A percentile compares a stretch with the other conserved stretches of the same genome.
phyloP scores from a whole-genome alignment of 2,113 vertebrate genomes.

The cattle (Bos taurus) region ARS-UCD2.0 NC_037337.1:12678501-12679000 shows the following conservation, averaged over 20 bases:
- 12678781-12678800: background rate
- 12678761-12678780: background rate
- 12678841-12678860: background rate
- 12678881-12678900: background rate
- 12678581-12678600: background rate
- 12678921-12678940: background rate
- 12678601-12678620: background rate
- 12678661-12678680: background rate
- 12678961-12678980: background rate
- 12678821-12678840: background rate
- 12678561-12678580: background rate
- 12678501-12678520: background rate
- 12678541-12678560: background rate
- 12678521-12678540: constrained; percentile 16
- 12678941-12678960: background rate
- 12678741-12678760: background rate
- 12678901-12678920: background rate
- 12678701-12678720: background rate
- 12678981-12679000: background rate
- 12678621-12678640: constrained; percentile 11
- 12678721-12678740: background rate
- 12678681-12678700: background rate
- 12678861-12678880: background rate
- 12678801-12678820: background rate
- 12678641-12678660: background rate